A percentile compares a stretch with the other conserved stretches of the same genome.
Evolutionary conservation across 2,113 vertebrate genomes (phyloP).

Genomic region (Fukomys damarensis): DNA sequence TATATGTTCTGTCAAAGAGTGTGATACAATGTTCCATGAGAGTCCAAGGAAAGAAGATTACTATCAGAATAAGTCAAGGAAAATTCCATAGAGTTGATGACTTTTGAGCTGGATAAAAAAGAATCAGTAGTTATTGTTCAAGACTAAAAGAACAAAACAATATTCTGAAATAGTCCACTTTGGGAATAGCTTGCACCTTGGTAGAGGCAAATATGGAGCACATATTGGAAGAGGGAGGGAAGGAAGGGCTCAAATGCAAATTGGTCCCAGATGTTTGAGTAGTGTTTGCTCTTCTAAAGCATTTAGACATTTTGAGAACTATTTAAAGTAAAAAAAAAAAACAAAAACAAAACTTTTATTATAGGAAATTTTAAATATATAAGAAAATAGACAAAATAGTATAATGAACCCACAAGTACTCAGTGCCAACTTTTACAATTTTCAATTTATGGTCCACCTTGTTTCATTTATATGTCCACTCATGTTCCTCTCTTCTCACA

Average conservation of each 20-base stretch:
- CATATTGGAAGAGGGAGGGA: background rate
- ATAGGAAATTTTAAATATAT: background rate
- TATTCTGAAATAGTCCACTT: slow-evolving; percentile 2
- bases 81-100: background rate
- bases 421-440: background rate
- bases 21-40: background rate
- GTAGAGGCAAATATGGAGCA: background rate
- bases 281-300: background rate
- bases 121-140: background rate
- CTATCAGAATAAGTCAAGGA: background rate
- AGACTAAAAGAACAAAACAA: background rate
- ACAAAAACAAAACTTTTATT: too few relatives aligned
- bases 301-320: background rate
- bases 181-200: background rate
- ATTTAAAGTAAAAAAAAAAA: background rate
- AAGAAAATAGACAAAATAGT: background rate
- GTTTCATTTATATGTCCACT: background rate
- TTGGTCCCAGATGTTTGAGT: background rate
- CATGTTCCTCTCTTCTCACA: background rate
- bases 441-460: background rate
- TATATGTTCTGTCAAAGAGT: background rate
- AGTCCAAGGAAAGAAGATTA: background rate
- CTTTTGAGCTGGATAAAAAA: slow-evolving; percentile 17
- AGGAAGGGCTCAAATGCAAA: background rate
- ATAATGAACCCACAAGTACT: background rate